Percentiles rank a stretch among this genome's conserved stretches.
These are phyloP conservation scores for Lamprologus callipterus DNA, from an alignment of 2,113 vertebrate genomes.

Conservation along the genomic window DNA sequence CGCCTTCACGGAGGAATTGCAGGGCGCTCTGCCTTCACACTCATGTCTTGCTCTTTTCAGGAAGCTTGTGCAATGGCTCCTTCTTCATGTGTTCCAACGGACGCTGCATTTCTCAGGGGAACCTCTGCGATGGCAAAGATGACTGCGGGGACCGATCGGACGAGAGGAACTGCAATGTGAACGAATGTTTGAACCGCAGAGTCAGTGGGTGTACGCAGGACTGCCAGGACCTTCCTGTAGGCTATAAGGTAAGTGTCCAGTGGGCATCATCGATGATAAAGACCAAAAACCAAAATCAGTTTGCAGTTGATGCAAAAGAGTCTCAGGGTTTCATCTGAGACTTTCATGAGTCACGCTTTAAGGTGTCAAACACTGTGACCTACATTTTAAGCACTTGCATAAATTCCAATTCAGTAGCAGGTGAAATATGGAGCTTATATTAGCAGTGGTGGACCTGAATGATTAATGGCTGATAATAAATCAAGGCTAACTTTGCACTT, in stretches of 20 bases:
- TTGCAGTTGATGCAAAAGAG: not conserved
- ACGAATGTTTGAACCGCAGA: constrained; percentile 92
- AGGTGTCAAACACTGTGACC: not conserved
- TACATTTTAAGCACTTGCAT: not conserved
- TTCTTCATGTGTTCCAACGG: constrained; percentile 98
- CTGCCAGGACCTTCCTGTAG: constrained; percentile 89
- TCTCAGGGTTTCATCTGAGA: too few relatives aligned
- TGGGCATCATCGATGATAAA: not conserved
- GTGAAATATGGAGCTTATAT: not conserved
- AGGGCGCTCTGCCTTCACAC: not conserved
- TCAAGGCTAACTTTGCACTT: constrained; percentile 10
- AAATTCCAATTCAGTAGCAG: constrained; percentile 19
- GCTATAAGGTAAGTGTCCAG: constrained; percentile 83
- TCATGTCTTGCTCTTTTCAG: constrained; percentile 70
- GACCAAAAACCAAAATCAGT: not conserved
- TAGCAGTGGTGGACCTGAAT: constrained; percentile 5
- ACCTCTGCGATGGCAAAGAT: constrained; percentile 83
- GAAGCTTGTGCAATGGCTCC: constrained; percentile 95
- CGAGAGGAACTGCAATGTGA: constrained; percentile 90
- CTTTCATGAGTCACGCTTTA: not conserved
- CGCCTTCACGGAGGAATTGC: not conserved
- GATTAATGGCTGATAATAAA: constrained; percentile 33
- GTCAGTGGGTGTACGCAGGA: constrained; percentile 95
- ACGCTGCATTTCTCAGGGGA: constrained; percentile 81
- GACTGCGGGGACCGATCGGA: constrained; percentile 93